phyloP scores from a whole-genome alignment of 1,140 invertebrate species.

The Zaprionus nigranus region DNA sequence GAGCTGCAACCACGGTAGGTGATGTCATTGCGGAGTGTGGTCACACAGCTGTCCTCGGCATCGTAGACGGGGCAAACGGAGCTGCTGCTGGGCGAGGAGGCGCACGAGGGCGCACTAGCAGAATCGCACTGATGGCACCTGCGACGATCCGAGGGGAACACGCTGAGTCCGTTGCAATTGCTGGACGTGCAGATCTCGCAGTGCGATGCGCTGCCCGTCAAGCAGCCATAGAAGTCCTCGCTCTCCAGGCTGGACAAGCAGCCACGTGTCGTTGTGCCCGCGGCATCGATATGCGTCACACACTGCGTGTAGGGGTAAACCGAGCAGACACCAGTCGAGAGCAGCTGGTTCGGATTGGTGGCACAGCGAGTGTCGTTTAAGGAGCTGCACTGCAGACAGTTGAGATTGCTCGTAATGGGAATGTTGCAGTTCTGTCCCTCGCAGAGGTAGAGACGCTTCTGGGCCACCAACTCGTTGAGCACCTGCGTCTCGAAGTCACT shows the following conservation, averaged over 20 bases:
- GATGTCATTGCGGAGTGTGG: conserved; percentile 51
- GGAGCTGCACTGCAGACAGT: conserved; percentile 63
- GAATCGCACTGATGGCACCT: conserved; percentile 73
- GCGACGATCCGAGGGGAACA: conserved; percentile 56
- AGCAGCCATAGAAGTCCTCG: conserved; percentile 59
- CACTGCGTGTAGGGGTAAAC: conserved; percentile 69
- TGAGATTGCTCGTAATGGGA: conserved; percentile 37
- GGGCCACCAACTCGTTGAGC: conserved; percentile 59
- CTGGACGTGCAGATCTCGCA: conserved; percentile 61
- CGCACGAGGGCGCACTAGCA: conserved; percentile 32
- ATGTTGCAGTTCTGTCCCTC: conserved; percentile 65
- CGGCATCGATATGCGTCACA: conserved; percentile 54
- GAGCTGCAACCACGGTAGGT: conserved; percentile 72
- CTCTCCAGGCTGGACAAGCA: conserved; percentile 54
- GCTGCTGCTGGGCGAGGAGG: conserved; percentile 50
- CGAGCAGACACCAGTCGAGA: conserved; percentile 45
- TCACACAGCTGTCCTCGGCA: conserved; percentile 63
- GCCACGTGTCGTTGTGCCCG: conserved; percentile 60
- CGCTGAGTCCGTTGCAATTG: conserved; percentile 67
- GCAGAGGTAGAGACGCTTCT: conserved; percentile 60
- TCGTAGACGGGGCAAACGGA: conserved; percentile 66
- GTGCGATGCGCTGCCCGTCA: conserved; percentile 43
- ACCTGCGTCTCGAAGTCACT: conserved; percentile 70
- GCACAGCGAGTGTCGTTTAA: conserved; percentile 61
- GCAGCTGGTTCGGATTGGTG: conserved; percentile 70